These are phyloP conservation scores for Lagria hirta DNA, from an alignment of 2,888 invertebrate species.

Conservation along the genomic window DNA sequence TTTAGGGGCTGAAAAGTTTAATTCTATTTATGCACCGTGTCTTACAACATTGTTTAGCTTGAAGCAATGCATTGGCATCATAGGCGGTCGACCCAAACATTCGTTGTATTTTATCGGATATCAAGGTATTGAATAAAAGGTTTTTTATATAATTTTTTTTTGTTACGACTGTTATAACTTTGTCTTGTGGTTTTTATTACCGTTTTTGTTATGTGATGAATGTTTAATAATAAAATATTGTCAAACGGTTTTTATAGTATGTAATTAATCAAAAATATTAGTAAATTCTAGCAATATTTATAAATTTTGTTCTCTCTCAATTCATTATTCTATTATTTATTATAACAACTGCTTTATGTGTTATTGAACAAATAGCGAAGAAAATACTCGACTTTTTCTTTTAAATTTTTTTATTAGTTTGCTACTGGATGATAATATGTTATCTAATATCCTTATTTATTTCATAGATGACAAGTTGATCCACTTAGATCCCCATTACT, in stretches of 20 bases:
- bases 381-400: too few relatives aligned
- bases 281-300: too few relatives aligned
- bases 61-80: conserved; percentile 85
- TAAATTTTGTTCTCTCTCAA: too few relatives aligned
- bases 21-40: conserved; percentile 81
- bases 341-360: too few relatives aligned
- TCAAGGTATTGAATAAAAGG: conserved; percentile 60
- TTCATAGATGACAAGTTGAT: conserved; percentile 82
- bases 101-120: conserved; percentile 92
- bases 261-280: too few relatives aligned
- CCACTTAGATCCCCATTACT: conserved; percentile 92
- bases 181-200: neutral
- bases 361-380: too few relatives aligned
- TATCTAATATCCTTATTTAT: neutral
- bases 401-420: too few relatives aligned
- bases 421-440: too few relatives aligned
- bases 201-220: neutral
- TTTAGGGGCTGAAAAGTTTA: conserved; percentile 83
- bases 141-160: neutral
- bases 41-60: conserved; percentile 77
- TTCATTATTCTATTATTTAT: too few relatives aligned
- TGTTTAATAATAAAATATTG: neutral
- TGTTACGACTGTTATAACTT: neutral
- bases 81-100: conserved; percentile 91
- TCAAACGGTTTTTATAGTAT: too few relatives aligned